phyloP scores from a whole-genome alignment of 2,888 invertebrate species.

The Copidosoma aretas region DNA sequence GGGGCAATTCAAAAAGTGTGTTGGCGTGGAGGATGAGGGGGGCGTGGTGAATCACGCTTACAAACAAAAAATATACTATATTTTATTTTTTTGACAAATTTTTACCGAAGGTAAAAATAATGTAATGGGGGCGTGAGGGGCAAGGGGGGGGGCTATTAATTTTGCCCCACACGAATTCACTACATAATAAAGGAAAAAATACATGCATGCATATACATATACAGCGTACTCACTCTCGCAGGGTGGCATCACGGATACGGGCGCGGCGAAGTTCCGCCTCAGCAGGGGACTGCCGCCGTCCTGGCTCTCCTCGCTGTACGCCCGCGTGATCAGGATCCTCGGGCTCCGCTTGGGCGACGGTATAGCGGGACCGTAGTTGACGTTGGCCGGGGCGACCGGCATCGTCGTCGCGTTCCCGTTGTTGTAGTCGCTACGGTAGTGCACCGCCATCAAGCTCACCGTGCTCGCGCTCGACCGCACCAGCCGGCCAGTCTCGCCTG shows the following conservation, averaged over 20 bases:
- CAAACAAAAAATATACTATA: too few species aligned
- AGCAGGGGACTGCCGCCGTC: constrained; percentile 54
- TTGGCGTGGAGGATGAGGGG: too few species aligned
- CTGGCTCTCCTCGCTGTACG: constrained; percentile 77
- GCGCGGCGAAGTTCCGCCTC: constrained; percentile 45
- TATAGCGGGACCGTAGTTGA: constrained; percentile 7
- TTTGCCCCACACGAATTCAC: too few species aligned
- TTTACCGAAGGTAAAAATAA: too few species aligned
- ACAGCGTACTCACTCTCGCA: constrained; percentile 51
- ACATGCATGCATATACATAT: too few species aligned
- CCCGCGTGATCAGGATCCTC: constrained; percentile 75
- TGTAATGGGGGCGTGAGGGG: too few species aligned
- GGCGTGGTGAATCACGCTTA: too few species aligned
- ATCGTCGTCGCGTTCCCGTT: constrained; percentile 34
- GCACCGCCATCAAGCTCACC: constrained; percentile 66
- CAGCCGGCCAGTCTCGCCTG: constrained; percentile 51
- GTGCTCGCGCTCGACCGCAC: constrained; percentile 65
- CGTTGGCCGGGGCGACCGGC: constrained; percentile 23
- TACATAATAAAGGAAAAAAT: too few species aligned
- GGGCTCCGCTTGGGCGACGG: constrained; percentile 67
- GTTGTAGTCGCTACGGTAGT: constrained; percentile 52
- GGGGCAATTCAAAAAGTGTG: too few species aligned
- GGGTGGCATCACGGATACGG: constrained; percentile 46
- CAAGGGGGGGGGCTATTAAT: too few species aligned
- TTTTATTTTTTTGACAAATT: too few species aligned